Evolutionary conservation across 1,140 invertebrate genomes (phyloP).

Genomic region (Apis mellifera): Amel_HAv3.1 CM009944.2:7247001-7247500

Average conservation of each 20-base stretch:
- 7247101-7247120: no score
- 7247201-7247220: background rate
- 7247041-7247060: background rate
- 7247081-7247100: background rate
- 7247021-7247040: no score
- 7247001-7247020: background rate
- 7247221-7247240: background rate
- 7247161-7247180: no score
- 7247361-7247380: slow-evolving; percentile 64
- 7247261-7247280: slow-evolving; percentile 47
- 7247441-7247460: background rate
- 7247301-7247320: slow-evolving; percentile 53
- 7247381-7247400: slow-evolving; percentile 59
- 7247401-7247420: slow-evolving; percentile 49
- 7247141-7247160: no score
- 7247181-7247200: background rate
- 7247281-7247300: slow-evolving; percentile 22
- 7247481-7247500: background rate
- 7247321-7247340: slow-evolving; percentile 58
- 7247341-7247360: slow-evolving; percentile 66
- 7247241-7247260: slow-evolving; percentile 27
- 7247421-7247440: slow-evolving; percentile 18
- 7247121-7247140: background rate
- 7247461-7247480: slow-evolving; percentile 35
- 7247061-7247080: background rate